These are phyloP conservation scores for Chlorops oryzae DNA, from an alignment of 1,140 invertebrate species.

Conservation along the genomic window DNA sequence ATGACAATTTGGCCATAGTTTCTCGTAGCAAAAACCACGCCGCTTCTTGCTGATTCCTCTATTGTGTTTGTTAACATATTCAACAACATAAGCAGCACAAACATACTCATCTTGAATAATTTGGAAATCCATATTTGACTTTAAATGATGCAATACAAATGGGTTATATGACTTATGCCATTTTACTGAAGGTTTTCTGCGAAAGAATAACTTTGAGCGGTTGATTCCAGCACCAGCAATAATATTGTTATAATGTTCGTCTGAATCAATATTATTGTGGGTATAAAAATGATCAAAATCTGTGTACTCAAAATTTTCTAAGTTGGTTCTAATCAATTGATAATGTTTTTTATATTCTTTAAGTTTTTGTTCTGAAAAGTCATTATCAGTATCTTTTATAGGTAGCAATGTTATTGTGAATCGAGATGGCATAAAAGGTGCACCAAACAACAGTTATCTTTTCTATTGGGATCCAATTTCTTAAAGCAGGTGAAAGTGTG, in stretches of 20 bases:
- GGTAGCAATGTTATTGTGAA: constrained; percentile 25
- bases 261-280: constrained; percentile 12
- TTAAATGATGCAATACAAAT: constrained; percentile 22
- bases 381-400: constrained; percentile 14
- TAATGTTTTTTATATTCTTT: not conserved
- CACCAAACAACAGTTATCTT: constrained; percentile 31
- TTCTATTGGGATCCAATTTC: constrained; percentile 10
- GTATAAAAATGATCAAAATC: not conserved
- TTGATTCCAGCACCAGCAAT: constrained; percentile 26
- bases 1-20: constrained; percentile 27
- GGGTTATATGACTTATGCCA: constrained; percentile 38
- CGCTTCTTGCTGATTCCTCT: constrained; percentile 43
- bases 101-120: constrained; percentile 44
- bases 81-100: constrained; percentile 26
- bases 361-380: not conserved
- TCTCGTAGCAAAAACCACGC: constrained; percentile 30
- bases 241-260: constrained; percentile 27
- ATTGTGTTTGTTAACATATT: constrained; percentile 37
- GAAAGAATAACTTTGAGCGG: constrained; percentile 23
- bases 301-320: constrained; percentile 2
- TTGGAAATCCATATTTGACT: constrained; percentile 45
- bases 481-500: constrained; percentile 31
- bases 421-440: constrained; percentile 29
- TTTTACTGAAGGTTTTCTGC: constrained; percentile 24
- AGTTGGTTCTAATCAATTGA: constrained; percentile 7